Base-by-base conservation (phyloP, 2,888 invertebrate species). In the Polydrusus cervinus region DNA sequence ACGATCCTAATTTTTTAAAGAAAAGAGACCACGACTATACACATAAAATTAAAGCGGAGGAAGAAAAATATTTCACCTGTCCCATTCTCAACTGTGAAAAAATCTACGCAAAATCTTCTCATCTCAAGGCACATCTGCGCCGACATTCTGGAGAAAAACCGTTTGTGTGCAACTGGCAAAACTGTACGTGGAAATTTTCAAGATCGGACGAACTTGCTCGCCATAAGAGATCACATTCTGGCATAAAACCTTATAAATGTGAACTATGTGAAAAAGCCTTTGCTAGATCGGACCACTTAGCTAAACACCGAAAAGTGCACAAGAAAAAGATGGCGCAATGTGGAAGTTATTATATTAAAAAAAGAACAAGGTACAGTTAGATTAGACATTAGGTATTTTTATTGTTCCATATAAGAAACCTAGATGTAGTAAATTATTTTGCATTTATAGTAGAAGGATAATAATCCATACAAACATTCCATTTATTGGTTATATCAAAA, bases 211-310 rank as follows among this genome's bases (percentile, higher is more conserved):
- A 98, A 87, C 88, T 98, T 79, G 96, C 97, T 1, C 90, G 98
- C 18, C 98, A 98, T 86, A 92, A 95, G 68, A 91, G 98, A 78
- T 97, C 97, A n/a, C 98, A 98, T 87, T 97, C 97, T 0, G 98
- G 98, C 0, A 91, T 97, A 77, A 97, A 97, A 86, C 98, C 98
- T 0, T 98, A 98, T 87, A 91, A 93, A 74, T 98, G 98, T 87
- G 90, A 91, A 73, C 91, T 95, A 81, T 98, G 98, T 86, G 91
- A 93, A 62, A 97, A 98, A 87, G 91, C 93, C 77, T 98, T 98
- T 87, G 95, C 97, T 0, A 90, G 98, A 30, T 97, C 97, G 34
- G 98, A 98, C 87, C 98, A 98, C 86, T 90, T 98, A 72, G 92
- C 97, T 30, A 98, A 98, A 87, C 98, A 98, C 86, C 91, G 93